Evolutionary conservation across 1,140 invertebrate species (phyloP).

Genomic region (Hycleus phaleratus): DNA sequence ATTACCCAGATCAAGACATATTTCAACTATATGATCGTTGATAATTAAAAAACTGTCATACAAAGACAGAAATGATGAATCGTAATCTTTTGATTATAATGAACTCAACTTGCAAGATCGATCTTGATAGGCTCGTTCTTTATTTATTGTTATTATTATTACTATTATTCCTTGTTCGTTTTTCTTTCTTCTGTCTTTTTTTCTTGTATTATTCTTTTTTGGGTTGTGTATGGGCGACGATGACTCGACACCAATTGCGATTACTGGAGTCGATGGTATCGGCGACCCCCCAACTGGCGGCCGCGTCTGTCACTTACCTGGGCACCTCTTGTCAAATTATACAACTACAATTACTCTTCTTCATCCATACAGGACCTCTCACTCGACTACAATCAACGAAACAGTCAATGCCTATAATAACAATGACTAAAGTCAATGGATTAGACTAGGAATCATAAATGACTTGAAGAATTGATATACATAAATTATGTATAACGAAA

Average conservation of each 20-base stretch:
- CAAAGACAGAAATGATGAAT: too few relatives aligned
- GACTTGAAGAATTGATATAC: too few relatives aligned
- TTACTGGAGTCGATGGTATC: constrained; percentile 34
- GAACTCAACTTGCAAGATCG: too few relatives aligned
- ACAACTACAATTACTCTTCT: constrained; percentile 34
- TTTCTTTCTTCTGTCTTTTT: too few relatives aligned
- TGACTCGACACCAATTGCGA: constrained; percentile 34
- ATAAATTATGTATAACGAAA: too few relatives aligned
- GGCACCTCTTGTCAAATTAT: constrained; percentile 38
- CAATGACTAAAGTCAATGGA: constrained; percentile 6
- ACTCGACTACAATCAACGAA: too few relatives aligned
- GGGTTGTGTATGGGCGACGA: constrained; percentile 10
- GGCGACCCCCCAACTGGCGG: constrained; percentile 33
- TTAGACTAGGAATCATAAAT: neutral
- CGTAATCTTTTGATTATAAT: too few relatives aligned
- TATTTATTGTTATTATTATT: too few relatives aligned
- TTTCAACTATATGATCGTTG: constrained; percentile 2
- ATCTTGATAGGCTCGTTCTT: too few relatives aligned
- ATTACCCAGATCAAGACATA: neutral
- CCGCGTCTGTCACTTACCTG: constrained; percentile 37
- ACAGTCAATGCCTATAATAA: neutral
- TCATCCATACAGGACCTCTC: constrained; percentile 4
- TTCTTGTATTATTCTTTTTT: too few relatives aligned
- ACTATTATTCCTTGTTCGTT: too few relatives aligned
- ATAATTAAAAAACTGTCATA: constrained; percentile 4